phyloP scores from a whole-genome alignment of 2,888 invertebrate genomes.

The Ferrisia virgata region DNA sequence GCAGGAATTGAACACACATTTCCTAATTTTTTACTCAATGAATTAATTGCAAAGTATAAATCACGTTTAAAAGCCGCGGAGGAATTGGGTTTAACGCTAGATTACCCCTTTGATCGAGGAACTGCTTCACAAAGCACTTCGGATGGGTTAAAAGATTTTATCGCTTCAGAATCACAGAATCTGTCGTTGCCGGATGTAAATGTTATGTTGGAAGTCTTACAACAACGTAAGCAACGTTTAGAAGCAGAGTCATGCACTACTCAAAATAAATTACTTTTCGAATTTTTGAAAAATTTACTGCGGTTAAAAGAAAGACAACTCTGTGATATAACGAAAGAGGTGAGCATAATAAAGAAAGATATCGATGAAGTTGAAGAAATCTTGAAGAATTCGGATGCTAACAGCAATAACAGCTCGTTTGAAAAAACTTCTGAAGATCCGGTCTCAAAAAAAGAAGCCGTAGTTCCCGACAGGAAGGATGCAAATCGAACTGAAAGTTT shows the following conservation, averaged over 20 bases:
- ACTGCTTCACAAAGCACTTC: constrained; percentile 52
- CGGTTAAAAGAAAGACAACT: constrained; percentile 68
- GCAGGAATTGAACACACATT: constrained; percentile 71
- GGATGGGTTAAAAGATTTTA: constrained; percentile 63
- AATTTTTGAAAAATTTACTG: constrained; percentile 75
- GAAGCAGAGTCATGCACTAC: constrained; percentile 77
- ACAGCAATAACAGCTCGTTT: constrained; percentile 13
- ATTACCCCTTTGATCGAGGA: constrained; percentile 51
- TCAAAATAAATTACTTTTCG: constrained; percentile 76
- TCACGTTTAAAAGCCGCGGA: constrained; percentile 49
- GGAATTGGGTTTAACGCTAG: constrained; percentile 47
- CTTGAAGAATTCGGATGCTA: constrained; percentile 53
- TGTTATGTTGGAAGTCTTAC: constrained; percentile 73
- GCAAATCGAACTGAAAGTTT: constrained; percentile 49
- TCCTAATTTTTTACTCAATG: constrained; percentile 82
- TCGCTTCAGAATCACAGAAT: constrained; percentile 67
- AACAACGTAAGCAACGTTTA: constrained; percentile 72
- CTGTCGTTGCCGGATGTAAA: constrained; percentile 76
- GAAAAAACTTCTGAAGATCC: constrained; percentile 20
- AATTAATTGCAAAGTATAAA: constrained; percentile 71
- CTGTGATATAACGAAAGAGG: constrained; percentile 66
- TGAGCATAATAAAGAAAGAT: constrained; percentile 71
- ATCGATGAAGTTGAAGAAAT: constrained; percentile 69
- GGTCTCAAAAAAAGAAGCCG: constrained; percentile 47
- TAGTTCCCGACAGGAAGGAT: constrained; percentile 43